Conservation (phyloP, 2,888 invertebrate genomes). For the Macaria liturata region DNA sequence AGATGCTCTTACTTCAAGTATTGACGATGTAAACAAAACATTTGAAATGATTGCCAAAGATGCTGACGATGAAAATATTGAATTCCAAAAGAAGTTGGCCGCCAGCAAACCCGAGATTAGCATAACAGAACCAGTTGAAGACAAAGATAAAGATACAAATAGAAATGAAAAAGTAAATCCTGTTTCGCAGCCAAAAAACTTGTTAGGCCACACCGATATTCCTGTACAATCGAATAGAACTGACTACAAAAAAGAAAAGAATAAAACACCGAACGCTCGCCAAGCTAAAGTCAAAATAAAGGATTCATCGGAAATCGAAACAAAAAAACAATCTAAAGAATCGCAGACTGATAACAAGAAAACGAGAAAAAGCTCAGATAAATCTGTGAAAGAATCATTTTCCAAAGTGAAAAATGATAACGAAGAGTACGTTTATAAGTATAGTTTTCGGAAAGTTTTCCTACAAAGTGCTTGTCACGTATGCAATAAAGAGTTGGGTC, state of each 20-base stretch:
- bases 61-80: slow-evolving; percentile 37
- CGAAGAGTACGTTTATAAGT: slow-evolving; percentile 85
- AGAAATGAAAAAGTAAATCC: slow-evolving; percentile 52
- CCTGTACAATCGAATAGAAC: slow-evolving; percentile 80
- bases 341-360: slow-evolving; percentile 60
- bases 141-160: slow-evolving; percentile 45
- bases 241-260: slow-evolving; percentile 78
- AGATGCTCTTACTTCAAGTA: slow-evolving; percentile 72
- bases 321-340: slow-evolving; percentile 55
- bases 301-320: slow-evolving; percentile 61
- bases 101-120: slow-evolving; percentile 63
- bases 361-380: slow-evolving; percentile 43
- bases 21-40: slow-evolving; percentile 68
- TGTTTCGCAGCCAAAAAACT: slow-evolving; percentile 81
- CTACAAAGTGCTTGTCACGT: slow-evolving; percentile 83
- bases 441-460: slow-evolving; percentile 86
- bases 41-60: slow-evolving; percentile 72
- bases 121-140: slow-evolving; percentile 51
- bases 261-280: slow-evolving; percentile 69
- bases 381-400: slow-evolving; percentile 47
- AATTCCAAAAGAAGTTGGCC: slow-evolving; percentile 30
- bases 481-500: slow-evolving; percentile 67
- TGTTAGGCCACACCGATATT: slow-evolving; percentile 77
- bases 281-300: slow-evolving; percentile 74
- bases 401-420: slow-evolving; percentile 76